A percentile compares a stretch with the other conserved stretches of the same genome.
phyloP scores from a whole-genome alignment of 2,113 vertebrate genomes.

The Manacus vitellinus region DNA sequence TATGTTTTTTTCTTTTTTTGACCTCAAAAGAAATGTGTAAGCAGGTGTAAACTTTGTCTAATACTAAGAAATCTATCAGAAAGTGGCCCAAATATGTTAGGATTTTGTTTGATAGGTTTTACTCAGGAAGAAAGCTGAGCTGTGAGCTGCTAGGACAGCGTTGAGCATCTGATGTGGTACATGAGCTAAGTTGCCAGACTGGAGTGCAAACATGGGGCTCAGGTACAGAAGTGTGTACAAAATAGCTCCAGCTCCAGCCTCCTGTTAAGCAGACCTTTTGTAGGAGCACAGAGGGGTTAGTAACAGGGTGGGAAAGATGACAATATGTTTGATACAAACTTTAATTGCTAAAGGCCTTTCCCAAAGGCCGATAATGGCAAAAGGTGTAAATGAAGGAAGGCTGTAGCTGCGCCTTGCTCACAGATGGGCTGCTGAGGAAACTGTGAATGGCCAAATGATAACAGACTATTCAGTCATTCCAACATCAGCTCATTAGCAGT shows the following conservation, averaged over 20 bases:
- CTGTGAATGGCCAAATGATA: conserved; percentile 85
- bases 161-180: not conserved
- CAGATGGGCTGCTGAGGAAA: conserved; percentile 84
- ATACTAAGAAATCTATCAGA: not conserved
- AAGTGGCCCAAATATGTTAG: not conserved
- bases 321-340: conserved; percentile 85
- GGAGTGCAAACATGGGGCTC: conserved; percentile 13
- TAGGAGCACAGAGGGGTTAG: conserved; percentile 63
- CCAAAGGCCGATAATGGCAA: conserved; percentile 71
- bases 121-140: not conserved
- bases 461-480: conserved; percentile 79
- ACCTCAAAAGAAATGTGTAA: not conserved
- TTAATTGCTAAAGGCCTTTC: conserved; percentile 83
- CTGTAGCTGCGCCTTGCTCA: conserved; percentile 56
- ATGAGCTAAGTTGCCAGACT: conserved; percentile 29
- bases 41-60: not conserved
- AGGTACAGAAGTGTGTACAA: conserved; percentile 43
- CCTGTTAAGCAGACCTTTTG: conserved; percentile 52
- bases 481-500: conserved; percentile 87
- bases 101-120: not conserved
- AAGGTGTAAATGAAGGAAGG: conserved; percentile 78
- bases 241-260: conserved; percentile 49
- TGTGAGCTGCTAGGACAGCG: not conserved
- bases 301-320: conserved; percentile 76
- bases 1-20: not conserved